A percentile compares a stretch with the other conserved stretches of the same genome.
These are phyloP conservation scores for Ophioninae sp. DNA, from an alignment of 2,888 invertebrate genomes.

Conservation along the genomic window DNA sequence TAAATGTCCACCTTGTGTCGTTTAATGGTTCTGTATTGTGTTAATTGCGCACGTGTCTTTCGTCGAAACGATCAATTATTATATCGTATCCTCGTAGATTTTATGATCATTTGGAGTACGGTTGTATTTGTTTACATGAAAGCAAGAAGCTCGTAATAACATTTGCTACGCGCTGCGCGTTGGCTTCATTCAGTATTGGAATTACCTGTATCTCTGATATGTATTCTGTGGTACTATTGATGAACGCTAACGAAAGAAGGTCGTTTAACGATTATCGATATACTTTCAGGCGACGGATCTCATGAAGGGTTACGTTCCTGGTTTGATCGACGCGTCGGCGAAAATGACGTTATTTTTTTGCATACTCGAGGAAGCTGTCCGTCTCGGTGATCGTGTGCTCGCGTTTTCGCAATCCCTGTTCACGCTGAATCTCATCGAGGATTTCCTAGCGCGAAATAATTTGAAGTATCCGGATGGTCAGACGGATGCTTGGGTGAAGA, in stretches of 20 bases:
- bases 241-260: neutral
- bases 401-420: conserved; percentile 98
- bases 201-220: no score
- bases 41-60: no score
- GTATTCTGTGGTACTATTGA: neutral
- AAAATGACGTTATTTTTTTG: conserved; percentile 97
- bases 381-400: conserved; percentile 93
- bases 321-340: conserved; percentile 94
- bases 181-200: no score
- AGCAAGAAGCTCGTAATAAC: no score
- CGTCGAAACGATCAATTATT: no score
- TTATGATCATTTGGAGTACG: no score
- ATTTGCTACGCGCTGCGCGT: no score
- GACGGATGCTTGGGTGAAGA: conserved; percentile 91
- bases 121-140: no score
- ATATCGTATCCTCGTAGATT: no score
- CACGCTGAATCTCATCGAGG: conserved; percentile 97
- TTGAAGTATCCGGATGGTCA: conserved; percentile 84
- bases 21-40: no score
- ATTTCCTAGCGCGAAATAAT: conserved; percentile 90
- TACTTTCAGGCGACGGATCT: conserved; percentile 87
- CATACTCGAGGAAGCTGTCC: conserved; percentile 93
- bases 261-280: conserved; percentile 15
- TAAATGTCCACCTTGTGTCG: no score
- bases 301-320: conserved; percentile 92